Percentiles rank a stretch among this genome's conserved stretches.
Conservation (phyloP, 2,888 invertebrate genomes). For the Eristalinus aeneus region DNA sequence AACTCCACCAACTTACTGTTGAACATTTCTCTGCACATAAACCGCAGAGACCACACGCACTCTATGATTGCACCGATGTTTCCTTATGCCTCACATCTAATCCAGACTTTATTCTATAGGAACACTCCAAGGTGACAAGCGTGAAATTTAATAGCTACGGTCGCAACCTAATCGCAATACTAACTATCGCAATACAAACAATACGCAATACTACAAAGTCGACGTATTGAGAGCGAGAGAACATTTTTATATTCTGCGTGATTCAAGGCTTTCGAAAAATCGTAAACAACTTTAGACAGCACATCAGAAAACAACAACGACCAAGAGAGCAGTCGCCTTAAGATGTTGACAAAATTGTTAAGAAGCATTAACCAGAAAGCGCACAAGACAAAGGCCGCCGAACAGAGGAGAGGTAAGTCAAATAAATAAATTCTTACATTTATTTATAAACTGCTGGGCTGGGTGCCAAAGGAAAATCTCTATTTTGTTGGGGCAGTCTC, state of each 20-base stretch:
- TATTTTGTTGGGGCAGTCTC: constrained; percentile 30
- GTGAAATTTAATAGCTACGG: constrained; percentile 41
- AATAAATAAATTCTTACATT: neutral
- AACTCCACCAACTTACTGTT: constrained; percentile 9
- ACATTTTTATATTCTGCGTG: neutral
- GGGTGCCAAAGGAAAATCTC: neutral
- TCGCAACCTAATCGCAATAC: neutral
- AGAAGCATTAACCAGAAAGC: constrained; percentile 48
- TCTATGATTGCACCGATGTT: constrained; percentile 14
- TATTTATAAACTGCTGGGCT: constrained; percentile 3
- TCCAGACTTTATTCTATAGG: constrained; percentile 43
- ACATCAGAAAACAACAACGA: constrained; percentile 10
- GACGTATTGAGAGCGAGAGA: neutral
- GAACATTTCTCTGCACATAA: constrained; percentile 19
- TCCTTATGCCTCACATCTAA: constrained; percentile 25
- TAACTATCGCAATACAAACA: constrained; percentile 6
- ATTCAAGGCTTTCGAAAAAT: constrained; percentile 22
- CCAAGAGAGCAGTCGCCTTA: neutral
- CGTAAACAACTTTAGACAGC: constrained; percentile 1
- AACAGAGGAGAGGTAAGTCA: constrained; percentile 39
- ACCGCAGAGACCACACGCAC: constrained; percentile 55
- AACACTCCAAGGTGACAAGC: constrained; percentile 23
- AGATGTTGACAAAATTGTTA: constrained; percentile 55
- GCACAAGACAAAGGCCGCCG: constrained; percentile 13
- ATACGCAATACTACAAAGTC: too few relatives aligned